Evolutionary conservation across 2,113 vertebrate species (phyloP).

Genomic region (Pseudorasbora parva): DNA sequence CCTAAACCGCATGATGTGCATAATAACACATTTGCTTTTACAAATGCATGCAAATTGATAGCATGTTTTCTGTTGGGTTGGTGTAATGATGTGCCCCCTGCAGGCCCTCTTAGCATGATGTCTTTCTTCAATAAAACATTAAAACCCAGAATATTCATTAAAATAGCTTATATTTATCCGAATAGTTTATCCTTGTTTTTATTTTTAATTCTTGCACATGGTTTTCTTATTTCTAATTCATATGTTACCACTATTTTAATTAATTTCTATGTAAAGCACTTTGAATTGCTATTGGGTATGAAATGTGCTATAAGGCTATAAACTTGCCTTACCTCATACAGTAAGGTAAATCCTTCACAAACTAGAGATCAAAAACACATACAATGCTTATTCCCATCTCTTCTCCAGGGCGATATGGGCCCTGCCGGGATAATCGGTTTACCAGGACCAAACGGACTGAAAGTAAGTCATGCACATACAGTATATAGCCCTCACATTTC

Average conservation of each 20-base stretch:
- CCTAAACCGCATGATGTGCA: neutral
- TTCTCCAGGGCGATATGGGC: slow-evolving; percentile 91
- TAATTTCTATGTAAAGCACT: too few species aligned
- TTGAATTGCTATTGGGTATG: too few species aligned
- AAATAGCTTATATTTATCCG: neutral
- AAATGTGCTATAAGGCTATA: too few species aligned
- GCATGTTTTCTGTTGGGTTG: neutral
- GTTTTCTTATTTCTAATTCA: too few species aligned
- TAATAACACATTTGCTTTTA: neutral
- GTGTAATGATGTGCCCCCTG: neutral
- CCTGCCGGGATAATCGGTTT: slow-evolving; percentile 85
- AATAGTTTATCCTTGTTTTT: too few species aligned
- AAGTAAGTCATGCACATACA: slow-evolving; percentile 78
- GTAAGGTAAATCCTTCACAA: neutral
- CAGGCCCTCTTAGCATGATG: neutral
- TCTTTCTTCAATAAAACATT: neutral
- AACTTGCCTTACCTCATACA: too few species aligned
- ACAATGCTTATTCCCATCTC: neutral
- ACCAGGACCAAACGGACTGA: slow-evolving; percentile 91
- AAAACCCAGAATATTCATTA: neutral
- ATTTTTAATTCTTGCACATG: too few species aligned
- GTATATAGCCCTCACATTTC: neutral
- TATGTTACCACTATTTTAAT: too few species aligned
- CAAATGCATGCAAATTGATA: neutral
- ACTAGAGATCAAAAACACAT: neutral